Evolutionary conservation across 1,140 invertebrate genomes (phyloP).

Genomic region (Physella acuta): DNA sequence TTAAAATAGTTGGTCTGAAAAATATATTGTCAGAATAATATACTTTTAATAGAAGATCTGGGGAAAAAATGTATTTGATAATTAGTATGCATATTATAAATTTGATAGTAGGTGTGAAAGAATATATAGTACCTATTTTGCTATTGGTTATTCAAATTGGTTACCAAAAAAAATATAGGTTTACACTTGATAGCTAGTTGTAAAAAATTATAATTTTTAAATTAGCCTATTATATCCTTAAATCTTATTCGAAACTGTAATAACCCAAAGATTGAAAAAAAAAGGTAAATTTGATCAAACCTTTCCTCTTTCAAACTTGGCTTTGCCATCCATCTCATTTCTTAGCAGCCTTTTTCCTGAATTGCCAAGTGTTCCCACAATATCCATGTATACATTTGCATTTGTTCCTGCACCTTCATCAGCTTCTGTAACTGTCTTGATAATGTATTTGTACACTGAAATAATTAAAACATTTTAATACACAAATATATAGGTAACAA

Average conservation of each 20-base stretch:
- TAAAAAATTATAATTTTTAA: no score
- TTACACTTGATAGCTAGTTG: no score
- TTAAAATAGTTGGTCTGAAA: slow-evolving; percentile 45
- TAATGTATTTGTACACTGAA: slow-evolving; percentile 43
- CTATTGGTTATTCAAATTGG: no score
- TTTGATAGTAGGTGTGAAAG: no score
- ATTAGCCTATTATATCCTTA: neutral
- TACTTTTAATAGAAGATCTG: no score
- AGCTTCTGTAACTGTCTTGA: slow-evolving; percentile 42
- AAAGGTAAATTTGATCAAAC: slow-evolving; percentile 28
- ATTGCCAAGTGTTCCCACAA: slow-evolving; percentile 48
- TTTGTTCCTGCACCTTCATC: slow-evolving; percentile 42
- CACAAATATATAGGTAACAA: no score
- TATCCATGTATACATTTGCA: slow-evolving; percentile 44
- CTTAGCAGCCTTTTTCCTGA: slow-evolving; percentile 42
- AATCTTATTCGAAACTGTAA: neutral
- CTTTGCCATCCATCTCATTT: slow-evolving; percentile 35
- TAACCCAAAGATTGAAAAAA: neutral
- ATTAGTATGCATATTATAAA: no score
- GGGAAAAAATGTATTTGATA: no score
- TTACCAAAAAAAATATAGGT: no score
- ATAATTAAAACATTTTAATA: no score
- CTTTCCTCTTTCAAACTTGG: slow-evolving; percentile 45
- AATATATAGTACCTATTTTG: no score
- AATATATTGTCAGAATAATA: no score